phyloP scores from a whole-genome alignment of 2,888 invertebrate species.

The Rhagonycha lutea region DNA sequence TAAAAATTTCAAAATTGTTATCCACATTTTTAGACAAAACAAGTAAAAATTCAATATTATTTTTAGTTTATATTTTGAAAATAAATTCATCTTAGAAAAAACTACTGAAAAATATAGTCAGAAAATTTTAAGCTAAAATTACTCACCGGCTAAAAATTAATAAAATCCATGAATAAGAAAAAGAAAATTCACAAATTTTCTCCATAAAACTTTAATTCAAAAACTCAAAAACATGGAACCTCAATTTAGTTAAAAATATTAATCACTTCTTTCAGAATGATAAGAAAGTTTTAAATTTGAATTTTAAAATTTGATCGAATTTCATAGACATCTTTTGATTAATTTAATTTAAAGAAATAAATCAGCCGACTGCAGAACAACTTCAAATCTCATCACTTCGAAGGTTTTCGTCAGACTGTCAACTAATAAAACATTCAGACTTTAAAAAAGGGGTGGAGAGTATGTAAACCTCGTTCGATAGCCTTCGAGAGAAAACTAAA shows the following conservation, averaged over 20 bases:
- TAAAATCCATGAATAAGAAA: neutral
- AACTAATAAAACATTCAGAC: neutral
- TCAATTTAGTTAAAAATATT: neutral
- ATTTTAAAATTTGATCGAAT: neutral
- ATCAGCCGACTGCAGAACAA: neutral
- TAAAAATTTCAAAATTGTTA: no score
- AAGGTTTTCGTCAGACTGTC: neutral
- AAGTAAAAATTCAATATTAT: no score
- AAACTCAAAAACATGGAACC: neutral
- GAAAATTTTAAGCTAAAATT: neutral
- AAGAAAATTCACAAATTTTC: neutral
- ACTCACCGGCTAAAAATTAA: neutral
- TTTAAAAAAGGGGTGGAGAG: conserved; percentile 46
- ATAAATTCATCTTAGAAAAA: no score
- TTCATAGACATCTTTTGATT: neutral
- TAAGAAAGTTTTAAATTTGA: neutral
- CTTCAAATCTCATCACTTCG: neutral
- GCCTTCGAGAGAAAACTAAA: conserved; percentile 32
- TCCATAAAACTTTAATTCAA: neutral
- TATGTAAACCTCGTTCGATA: conserved; percentile 43
- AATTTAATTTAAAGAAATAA: neutral
- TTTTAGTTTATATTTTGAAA: no score
- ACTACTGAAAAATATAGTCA: neutral
- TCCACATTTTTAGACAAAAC: no score
- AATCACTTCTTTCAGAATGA: neutral